Base-by-base conservation (phyloP, 2,888 invertebrate genomes). In the Drosophila stalkeri region DNA sequence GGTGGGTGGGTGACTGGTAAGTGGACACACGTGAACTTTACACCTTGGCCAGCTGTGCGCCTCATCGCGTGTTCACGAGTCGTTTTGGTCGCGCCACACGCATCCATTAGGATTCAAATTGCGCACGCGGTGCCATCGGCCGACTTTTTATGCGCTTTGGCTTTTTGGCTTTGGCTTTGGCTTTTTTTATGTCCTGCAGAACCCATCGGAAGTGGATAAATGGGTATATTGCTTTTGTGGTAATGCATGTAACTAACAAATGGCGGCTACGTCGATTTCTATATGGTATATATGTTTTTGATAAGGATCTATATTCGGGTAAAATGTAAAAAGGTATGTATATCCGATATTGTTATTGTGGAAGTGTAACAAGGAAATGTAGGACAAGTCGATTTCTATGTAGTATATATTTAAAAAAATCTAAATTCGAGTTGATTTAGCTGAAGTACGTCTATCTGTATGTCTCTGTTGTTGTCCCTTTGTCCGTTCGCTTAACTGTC, bases 1-100 rank as follows among this genome's bases (percentile, higher is more conserved):
- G 37, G 33, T 11, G 43, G 81, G 41, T 39, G 39, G 39, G 39
- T n/a, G 41, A 62, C 64, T 73, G 86, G 89, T 89, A 89, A 87
- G 82, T 89, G 89, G 85, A 81, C 87, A 85, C 82, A 90, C 91
- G 91, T 91, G 91, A 91, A 92, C 91, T 82, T 92, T 92, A 91
- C 92, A 91, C 91, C 92, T 91, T 82, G 54, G 79, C 84, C 91
- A 87, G 86, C 86, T 90, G 90, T 83, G 84, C 75, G 56, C 63
- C 77, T 75, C 89, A 88, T 88, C 86, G 87, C 87, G 87, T 88
- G 87, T 74, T 73, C 80, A 69, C 68, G 70, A 74, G 88, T 88
- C 90, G 84, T 88, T 90, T 35, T 88, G 82, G 72, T 68, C 66
- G 69, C 52, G 82, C 76, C 82, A 72, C 87, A 88, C 87, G 87